Evolutionary conservation across 2,113 vertebrate species (phyloP), one percentile per base, ranked within the genome.

Genomic region (Oryctolagus cuniculus): DNA sequence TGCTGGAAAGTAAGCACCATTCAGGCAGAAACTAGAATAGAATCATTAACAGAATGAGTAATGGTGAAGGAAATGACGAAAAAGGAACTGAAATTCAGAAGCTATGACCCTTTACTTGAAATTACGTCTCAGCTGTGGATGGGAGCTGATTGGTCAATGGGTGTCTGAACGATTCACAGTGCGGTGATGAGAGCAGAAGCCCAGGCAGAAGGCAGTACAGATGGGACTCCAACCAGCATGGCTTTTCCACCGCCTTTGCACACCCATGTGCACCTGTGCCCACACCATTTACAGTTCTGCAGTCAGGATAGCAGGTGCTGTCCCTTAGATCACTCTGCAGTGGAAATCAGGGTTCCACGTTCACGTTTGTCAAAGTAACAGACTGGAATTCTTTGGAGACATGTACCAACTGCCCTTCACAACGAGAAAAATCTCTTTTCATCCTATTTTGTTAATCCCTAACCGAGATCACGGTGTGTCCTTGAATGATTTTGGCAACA

Each of bases 231-330:
- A 44, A 29, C 29, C 27, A 0, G 2, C 11, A 36, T 72, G 17
- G 51, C 0, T 64, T 13, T 22, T 49, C 80, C 10, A 11, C 6
- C 11, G 29, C 7, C 21, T n/a, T 51, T 22, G 38, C 63, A 11
- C 5, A 15, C 2, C 8, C 12, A 15, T 7, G 44, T 16, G 53
- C 31, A 11, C 58, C 7, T 12, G 1, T 13, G 25, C 72, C 29
- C 2, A 2, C 27, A 4, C 53, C 24, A 36, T 21, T 31, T 36
- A 2, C 1, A 7, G 51, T 29, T 36, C 24, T 64, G 9, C 25
- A 19, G 1, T 10, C 15, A 22, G 10, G 13, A 2, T 44, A 5
- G n/a, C 15, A 1, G 1, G 3, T 1, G 9, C 51, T 64, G 0
- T 21, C 27, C 74, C 67, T 64, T 53, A 11, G 12, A 7, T 74